phyloP scores from a whole-genome alignment of 2,888 invertebrate species.

The Chelonus formosanus region DNA sequence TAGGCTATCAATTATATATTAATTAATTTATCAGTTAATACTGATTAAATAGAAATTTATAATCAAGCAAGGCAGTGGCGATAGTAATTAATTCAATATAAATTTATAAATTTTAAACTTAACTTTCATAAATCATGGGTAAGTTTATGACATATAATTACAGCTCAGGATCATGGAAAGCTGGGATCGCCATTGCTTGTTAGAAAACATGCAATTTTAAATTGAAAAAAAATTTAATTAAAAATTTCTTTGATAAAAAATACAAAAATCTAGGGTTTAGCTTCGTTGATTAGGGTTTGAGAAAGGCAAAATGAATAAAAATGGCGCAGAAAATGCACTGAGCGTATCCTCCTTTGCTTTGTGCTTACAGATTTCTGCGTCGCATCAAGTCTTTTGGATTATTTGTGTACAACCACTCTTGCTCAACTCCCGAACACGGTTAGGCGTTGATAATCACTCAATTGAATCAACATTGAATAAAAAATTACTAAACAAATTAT shows the following conservation, averaged over 20 bases:
- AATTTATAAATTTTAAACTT: conserved; percentile 3
- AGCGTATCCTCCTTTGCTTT: conserved; percentile 65
- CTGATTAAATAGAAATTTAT: conserved; percentile 14
- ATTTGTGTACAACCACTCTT: conserved; percentile 61
- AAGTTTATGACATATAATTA: background rate
- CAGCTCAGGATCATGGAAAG: no score
- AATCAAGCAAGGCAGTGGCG: conserved; percentile 16
- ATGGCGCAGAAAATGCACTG: conserved; percentile 62
- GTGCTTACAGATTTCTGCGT: conserved; percentile 66
- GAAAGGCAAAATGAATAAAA: conserved; percentile 58
- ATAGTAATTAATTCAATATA: conserved; percentile 13
- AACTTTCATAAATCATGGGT: background rate
- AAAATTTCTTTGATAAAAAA: conserved; percentile 11
- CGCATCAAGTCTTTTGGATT: conserved; percentile 63
- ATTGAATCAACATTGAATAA: conserved; percentile 15
- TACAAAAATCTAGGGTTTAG: conserved; percentile 5
- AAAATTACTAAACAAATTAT: background rate
- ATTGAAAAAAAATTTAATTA: no score
- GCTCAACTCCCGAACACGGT: conserved; percentile 63
- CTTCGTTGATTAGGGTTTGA: conserved; percentile 39
- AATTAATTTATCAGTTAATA: background rate
- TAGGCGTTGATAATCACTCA: conserved; percentile 50
- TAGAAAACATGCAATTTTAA: no score
- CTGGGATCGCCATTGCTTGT: no score
- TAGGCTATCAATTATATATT: no score